Evolutionary conservation across 2,797 vertebrate genomes (phyloP).

Genomic region (Enteromius paludinosus): DNA sequence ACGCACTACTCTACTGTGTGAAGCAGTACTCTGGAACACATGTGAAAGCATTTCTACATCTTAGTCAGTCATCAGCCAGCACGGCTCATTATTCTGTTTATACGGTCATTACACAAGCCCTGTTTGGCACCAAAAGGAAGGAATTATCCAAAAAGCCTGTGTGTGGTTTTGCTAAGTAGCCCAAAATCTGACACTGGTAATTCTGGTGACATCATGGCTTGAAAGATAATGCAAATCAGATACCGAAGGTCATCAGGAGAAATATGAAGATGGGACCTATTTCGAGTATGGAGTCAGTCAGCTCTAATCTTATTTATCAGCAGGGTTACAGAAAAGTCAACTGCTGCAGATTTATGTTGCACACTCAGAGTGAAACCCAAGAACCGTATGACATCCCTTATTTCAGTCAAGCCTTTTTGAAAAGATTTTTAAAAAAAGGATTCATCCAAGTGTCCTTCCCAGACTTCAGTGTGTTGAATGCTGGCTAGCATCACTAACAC

Average conservation of each 20-base stretch:
- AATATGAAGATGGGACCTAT: slow-evolving; percentile 28
- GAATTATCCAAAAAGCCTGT: slow-evolving; percentile 35
- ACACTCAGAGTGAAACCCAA: slow-evolving; percentile 34
- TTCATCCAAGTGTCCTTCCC: slow-evolving; percentile 19
- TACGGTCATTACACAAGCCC: slow-evolving; percentile 35
- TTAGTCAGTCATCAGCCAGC: slow-evolving; percentile 39
- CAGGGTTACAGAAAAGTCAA: slow-evolving; percentile 45
- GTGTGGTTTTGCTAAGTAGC: slow-evolving; percentile 32
- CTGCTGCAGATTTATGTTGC: slow-evolving; percentile 28
- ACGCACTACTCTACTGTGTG: neutral
- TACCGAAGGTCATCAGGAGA: slow-evolving; percentile 24
- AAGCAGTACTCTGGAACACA: slow-evolving; percentile 30
- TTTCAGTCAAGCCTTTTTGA: slow-evolving; percentile 33
- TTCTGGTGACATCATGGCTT: slow-evolving; percentile 38
- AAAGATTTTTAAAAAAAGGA: neutral
- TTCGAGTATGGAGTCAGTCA: slow-evolving; percentile 28
- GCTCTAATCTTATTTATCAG: slow-evolving; percentile 35
- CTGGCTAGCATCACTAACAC: neutral
- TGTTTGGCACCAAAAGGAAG: slow-evolving; percentile 26
- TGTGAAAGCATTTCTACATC: slow-evolving; percentile 38
- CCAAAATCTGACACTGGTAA: slow-evolving; percentile 42
- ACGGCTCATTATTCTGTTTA: slow-evolving; percentile 41
- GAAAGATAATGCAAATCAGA: slow-evolving; percentile 41
- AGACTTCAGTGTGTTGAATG: slow-evolving; percentile 4
- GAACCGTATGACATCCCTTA: slow-evolving; percentile 17